These are phyloP conservation scores for Gallinago media DNA, from an alignment of 2,113 vertebrate genomes.

Conservation along the genomic window DNA sequence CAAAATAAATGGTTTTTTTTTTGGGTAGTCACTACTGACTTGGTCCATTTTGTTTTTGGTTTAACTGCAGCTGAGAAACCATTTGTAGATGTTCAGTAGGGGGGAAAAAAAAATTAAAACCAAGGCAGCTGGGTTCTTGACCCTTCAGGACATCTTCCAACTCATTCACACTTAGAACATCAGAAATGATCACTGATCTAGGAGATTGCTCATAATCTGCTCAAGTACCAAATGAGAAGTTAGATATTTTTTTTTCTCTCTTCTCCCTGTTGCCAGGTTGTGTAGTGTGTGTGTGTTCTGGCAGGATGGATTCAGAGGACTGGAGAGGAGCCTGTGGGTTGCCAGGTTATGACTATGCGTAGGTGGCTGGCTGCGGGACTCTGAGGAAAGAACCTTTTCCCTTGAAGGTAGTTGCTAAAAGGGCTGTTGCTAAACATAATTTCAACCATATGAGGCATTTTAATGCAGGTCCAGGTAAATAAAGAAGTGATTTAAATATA, in stretches of 20 bases:
- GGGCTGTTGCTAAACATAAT: background rate
- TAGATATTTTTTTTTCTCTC: background rate
- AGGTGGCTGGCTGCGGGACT: background rate
- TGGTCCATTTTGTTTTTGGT: background rate
- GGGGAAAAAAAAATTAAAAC: background rate
- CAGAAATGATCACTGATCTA: background rate
- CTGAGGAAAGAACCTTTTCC: background rate
- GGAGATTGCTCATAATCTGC: background rate
- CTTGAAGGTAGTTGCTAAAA: background rate
- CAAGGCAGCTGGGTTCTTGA: background rate
- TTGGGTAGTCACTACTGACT: background rate
- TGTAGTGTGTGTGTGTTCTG: background rate
- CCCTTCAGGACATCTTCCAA: background rate
- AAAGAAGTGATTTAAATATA: background rate
- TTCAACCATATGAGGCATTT: background rate
- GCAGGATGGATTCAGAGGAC: background rate
- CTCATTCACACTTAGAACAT: background rate
- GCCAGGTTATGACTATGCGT: rapidly evolving
- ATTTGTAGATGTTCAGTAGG: background rate
- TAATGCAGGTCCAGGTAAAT: background rate
- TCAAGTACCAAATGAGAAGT: background rate
- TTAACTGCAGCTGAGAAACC: background rate
- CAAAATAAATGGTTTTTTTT: background rate
- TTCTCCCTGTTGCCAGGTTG: background rate
- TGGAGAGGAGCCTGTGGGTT: background rate